Evolutionary conservation across 2,113 vertebrate species (phyloP), one percentile per base, ranked within the genome.

Genomic region (Heteronetta atricapilla): DNA sequence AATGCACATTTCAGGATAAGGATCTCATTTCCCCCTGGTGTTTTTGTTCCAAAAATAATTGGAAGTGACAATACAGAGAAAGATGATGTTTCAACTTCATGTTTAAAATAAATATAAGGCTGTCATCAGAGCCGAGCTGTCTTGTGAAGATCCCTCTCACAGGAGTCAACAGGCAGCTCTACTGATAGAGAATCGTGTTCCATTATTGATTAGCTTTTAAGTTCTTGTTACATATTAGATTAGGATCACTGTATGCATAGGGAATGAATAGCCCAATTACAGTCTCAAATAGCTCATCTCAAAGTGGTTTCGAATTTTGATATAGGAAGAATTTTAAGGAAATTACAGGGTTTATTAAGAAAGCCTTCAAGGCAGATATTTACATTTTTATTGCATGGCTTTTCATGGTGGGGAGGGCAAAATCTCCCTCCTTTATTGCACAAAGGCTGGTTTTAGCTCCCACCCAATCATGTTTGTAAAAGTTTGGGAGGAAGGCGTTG

Each of bases 161-260:
- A 91, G 89, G 93, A 97, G 94, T 90, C 90, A 93, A 93, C 25
- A 68, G 86, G 92, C 80, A 96, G 93, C 95, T 97, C 89, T 69
- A 82, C 88, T 95, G 94, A 96, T 96, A 95, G 89, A 94, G 92
- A 95, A 85, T 94, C 81, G 48, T 95, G 97, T 97, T 98, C 94
- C 95, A 98, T 98, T 98, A 97, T 98, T 98, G 96, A 98, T 98
- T 96, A 98, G 95, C 95, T 97, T 98, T 98, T 97, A 98, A 97
- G 96, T 96, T 97, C 96, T 94, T 96, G 94, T 95, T 97, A 96
- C 96, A 97, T 95, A 97, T 97, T 98, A 97, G 93, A 97, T 98
- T 96, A 97, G 64, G 84, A 97, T 95, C 56, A 0, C 91, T 96
- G 92, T 96, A 93, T 95, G 96, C 97, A 93, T 90, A 87, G 72